A percentile compares a stretch with the other conserved stretches of the same genome.
phyloP scores from a whole-genome alignment of 2,888 invertebrate genomes.

The Automeris io region DNA sequence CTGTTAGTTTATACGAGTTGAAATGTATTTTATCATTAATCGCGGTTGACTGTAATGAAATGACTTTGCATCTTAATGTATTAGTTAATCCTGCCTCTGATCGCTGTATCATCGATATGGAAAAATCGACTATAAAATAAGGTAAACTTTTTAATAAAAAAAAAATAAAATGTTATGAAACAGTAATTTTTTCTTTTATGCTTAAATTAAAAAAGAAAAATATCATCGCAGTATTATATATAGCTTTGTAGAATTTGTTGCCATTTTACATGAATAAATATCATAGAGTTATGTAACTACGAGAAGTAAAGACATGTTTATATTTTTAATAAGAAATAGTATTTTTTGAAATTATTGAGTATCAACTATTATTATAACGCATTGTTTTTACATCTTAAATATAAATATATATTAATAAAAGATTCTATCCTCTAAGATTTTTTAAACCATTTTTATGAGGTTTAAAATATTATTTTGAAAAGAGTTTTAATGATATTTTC shows the following conservation, averaged over 20 bases:
- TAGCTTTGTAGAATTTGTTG: conserved; percentile 61
- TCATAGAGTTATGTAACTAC: conserved; percentile 19
- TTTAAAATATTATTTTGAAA: too few species aligned
- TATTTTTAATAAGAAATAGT: conserved; percentile 27
- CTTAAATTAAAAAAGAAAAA: conserved; percentile 23
- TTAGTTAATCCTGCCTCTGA: conserved; percentile 14
- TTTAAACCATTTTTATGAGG: too few species aligned
- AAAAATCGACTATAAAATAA: not conserved
- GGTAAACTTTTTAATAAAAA: too few species aligned
- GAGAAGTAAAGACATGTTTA: conserved; percentile 23
- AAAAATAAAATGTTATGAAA: too few species aligned
- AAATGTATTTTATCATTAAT: conserved; percentile 21
- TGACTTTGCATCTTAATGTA: conserved; percentile 32
- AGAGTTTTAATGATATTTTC: too few species aligned
- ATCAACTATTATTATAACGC: too few species aligned
- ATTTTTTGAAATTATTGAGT: conserved; percentile 35
- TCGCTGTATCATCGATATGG: too few species aligned
- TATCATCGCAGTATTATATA: conserved; percentile 61
- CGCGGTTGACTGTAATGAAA: conserved; percentile 31
- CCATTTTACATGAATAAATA: conserved; percentile 50
- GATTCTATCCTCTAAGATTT: too few species aligned
- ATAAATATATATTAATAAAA: too few species aligned
- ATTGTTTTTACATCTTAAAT: too few species aligned
- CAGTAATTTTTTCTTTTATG: too few species aligned
- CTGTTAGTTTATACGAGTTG: conserved; percentile 25